Percentiles rank a stretch among this genome's conserved stretches.
These are phyloP conservation scores for Notodonta dromedarius DNA, from an alignment of 2,888 invertebrate species.

Conservation along the genomic window DNA sequence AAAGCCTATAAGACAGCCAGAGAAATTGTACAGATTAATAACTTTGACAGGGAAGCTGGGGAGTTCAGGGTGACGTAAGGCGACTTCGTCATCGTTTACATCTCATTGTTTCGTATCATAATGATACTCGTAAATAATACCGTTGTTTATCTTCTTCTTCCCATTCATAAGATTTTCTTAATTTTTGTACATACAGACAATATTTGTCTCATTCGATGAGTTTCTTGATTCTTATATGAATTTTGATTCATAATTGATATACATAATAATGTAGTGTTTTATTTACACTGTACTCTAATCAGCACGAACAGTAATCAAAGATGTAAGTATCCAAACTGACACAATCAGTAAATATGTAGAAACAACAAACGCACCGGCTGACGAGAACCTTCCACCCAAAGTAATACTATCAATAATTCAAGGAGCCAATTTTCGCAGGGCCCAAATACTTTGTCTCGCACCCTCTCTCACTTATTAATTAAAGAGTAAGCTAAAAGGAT, in stretches of 20 bases:
- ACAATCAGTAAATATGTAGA: slow-evolving; percentile 21
- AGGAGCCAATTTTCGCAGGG: slow-evolving; percentile 33
- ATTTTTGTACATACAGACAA: too few relatives aligned
- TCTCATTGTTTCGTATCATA: slow-evolving; percentile 25
- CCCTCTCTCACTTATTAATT: slow-evolving; percentile 40
- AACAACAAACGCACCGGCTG: slow-evolving; percentile 21
- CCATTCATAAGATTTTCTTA: too few relatives aligned
- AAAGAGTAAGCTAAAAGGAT: slow-evolving; percentile 46
- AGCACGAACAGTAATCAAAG: neutral
- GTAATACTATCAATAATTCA: slow-evolving; percentile 42
- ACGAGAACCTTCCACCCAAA: slow-evolving; percentile 12
- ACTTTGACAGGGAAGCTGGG: slow-evolving; percentile 38
- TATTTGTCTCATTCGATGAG: too few relatives aligned
- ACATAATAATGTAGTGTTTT: too few relatives aligned
- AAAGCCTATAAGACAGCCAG: slow-evolving; percentile 26
- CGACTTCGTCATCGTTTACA: slow-evolving; percentile 18
- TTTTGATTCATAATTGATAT: too few relatives aligned
- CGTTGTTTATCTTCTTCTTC: too few relatives aligned
- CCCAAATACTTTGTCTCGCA: slow-evolving; percentile 33
- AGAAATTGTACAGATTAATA: slow-evolving; percentile 43
- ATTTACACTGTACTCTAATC: too few relatives aligned
- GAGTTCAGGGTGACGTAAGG: slow-evolving; percentile 29
- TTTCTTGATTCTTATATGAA: too few relatives aligned
- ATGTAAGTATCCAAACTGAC: neutral
- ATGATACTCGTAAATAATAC: too few relatives aligned